phyloP scores from a whole-genome alignment of 2,888 invertebrate species.

The Apamea epomidion region DNA sequence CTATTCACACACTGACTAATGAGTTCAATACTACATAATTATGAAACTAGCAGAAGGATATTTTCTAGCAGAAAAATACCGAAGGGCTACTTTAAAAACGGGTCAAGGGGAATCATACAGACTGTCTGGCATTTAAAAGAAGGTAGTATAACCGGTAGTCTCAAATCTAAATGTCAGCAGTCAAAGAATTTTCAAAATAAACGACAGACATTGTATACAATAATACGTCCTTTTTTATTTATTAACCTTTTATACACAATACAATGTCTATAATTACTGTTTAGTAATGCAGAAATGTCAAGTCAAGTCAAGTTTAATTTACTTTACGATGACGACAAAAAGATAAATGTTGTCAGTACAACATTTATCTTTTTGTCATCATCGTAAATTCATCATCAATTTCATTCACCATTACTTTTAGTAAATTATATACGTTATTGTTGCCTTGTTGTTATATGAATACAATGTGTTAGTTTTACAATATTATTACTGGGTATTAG shows the following conservation, averaged over 20 bases:
- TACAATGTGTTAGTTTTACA: background rate
- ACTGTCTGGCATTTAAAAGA: conserved; percentile 8
- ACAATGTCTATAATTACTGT: background rate
- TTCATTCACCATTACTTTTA: too few species aligned
- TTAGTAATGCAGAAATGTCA: conserved; percentile 14
- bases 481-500: background rate
- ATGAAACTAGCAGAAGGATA: background rate
- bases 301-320: conserved; percentile 21
- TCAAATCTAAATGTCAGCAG: background rate
- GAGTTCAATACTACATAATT: background rate
- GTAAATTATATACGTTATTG: background rate
- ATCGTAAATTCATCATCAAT: too few species aligned
- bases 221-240: background rate
- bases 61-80: background rate
- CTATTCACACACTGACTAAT: background rate
- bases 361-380: too few species aligned
- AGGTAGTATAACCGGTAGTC: background rate
- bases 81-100: background rate
- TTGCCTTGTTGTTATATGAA: background rate
- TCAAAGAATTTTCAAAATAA: conserved; percentile 28
- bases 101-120: background rate
- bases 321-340: background rate
- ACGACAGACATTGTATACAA: conserved; percentile 19
- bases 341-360: too few species aligned
- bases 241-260: background rate